phyloP scores from a whole-genome alignment of 2,888 invertebrate species.

The Terebella lapidaria region DNA sequence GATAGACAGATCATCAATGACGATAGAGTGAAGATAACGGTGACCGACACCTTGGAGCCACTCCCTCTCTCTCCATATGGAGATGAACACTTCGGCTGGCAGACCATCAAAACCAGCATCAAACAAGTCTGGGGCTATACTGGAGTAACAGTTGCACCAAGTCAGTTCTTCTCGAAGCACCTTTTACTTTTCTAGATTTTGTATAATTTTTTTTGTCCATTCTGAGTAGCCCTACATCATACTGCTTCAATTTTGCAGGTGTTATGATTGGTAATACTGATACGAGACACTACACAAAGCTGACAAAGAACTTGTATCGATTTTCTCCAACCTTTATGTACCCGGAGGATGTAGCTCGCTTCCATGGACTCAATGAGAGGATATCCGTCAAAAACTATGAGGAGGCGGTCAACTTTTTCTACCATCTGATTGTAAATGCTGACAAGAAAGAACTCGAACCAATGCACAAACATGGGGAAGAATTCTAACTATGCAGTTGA shows the following conservation, averaged over 20 bases:
- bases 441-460: constrained; percentile 29
- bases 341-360: constrained; percentile 44
- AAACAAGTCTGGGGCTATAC: constrained; percentile 48
- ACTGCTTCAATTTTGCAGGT: too few relatives aligned
- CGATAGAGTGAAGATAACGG: constrained; percentile 46
- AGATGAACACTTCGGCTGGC: constrained; percentile 51
- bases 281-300: constrained; percentile 53
- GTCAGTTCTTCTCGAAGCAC: constrained; percentile 37
- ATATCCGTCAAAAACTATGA: constrained; percentile 54
- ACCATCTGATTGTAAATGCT: constrained; percentile 54
- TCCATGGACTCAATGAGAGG: constrained; percentile 58
- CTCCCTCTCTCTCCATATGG: constrained; percentile 53
- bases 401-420: constrained; percentile 55
- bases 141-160: constrained; percentile 51
- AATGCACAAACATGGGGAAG: background rate
- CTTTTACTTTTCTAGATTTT: background rate
- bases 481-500: too few relatives aligned
- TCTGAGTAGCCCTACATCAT: too few relatives aligned
- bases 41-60: constrained; percentile 41
- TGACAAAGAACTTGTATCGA: constrained; percentile 54
- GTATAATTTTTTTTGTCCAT: background rate
- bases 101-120: constrained; percentile 52
- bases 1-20: constrained; percentile 44
- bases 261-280: constrained; percentile 55
- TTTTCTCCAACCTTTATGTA: constrained; percentile 52